Percentiles rank a stretch among this genome's conserved stretches.
phyloP scores from a whole-genome alignment of 2,888 invertebrate genomes.

The Anthophora plumipes region DNA sequence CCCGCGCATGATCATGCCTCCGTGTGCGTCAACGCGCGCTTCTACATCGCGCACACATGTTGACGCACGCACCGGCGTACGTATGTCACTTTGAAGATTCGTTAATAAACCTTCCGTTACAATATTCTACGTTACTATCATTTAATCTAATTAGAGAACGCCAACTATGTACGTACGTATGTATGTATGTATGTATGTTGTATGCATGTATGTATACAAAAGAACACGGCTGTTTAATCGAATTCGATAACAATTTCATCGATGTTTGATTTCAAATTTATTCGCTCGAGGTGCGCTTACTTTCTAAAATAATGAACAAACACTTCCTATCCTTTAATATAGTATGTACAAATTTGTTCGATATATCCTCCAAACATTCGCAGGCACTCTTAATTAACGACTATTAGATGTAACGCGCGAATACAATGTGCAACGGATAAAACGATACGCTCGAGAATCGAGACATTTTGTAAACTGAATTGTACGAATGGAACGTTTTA shows the following conservation, averaged over 20 bases:
- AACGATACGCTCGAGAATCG: constrained; percentile 3
- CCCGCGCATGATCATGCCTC: constrained; percentile 1
- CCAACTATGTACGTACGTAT: constrained; percentile 51
- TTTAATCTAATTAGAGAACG: constrained; percentile 71
- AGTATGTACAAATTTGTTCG: constrained; percentile 44
- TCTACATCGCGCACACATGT: too few relatives aligned
- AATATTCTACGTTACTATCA: constrained; percentile 49
- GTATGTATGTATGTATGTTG: constrained; percentile 60
- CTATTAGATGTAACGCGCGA: constrained; percentile 21
- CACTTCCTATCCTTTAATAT: constrained; percentile 10
- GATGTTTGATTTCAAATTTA: constrained; percentile 17
- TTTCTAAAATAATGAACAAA: constrained; percentile 36
- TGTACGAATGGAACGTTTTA: background rate
- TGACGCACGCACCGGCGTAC: background rate
- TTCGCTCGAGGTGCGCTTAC: background rate
- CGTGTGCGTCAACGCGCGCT: background rate
- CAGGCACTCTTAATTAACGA: constrained; percentile 60
- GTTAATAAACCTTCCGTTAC: background rate
- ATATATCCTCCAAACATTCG: constrained; percentile 49
- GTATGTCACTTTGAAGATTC: background rate
- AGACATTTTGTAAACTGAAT: background rate
- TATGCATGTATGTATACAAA: constrained; percentile 71
- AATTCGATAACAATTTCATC: background rate
- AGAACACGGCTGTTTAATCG: constrained; percentile 59
- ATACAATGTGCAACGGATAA: constrained; percentile 38